phyloP scores from a whole-genome alignment of 2,888 invertebrate genomes.

The Plebejus melissa region DNA sequence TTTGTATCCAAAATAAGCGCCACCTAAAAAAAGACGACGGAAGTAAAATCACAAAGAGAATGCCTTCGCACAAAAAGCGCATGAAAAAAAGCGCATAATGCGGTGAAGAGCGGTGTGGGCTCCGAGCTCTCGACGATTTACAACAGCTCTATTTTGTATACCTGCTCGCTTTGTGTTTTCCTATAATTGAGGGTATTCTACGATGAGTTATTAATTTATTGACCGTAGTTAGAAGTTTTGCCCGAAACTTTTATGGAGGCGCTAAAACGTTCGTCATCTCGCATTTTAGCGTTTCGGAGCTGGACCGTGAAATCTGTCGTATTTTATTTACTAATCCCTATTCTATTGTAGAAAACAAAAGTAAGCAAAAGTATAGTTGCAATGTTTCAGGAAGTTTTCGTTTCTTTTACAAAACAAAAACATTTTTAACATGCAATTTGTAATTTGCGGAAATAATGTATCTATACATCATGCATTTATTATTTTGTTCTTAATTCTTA shows the following conservation, averaged over 20 bases:
- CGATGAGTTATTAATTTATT: conserved; percentile 79
- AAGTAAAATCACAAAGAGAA: conserved; percentile 74
- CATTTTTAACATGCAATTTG: too few relatives aligned
- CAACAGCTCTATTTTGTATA: conserved; percentile 78
- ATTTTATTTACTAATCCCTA: neutral
- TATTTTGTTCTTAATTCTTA: too few relatives aligned
- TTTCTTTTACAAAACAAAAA: neutral
- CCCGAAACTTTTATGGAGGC: conserved; percentile 69
- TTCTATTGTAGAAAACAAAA: neutral
- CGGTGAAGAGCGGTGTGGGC: conserved; percentile 61
- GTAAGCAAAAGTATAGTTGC: neutral
- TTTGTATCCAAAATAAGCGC: conserved; percentile 71
- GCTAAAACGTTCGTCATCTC: conserved; percentile 63
- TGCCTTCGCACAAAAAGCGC: conserved; percentile 67
- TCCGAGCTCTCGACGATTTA: conserved; percentile 73
- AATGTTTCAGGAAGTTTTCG: neutral
- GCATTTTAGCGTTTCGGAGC: conserved; percentile 10
- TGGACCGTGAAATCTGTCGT: neutral
- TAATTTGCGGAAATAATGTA: too few relatives aligned
- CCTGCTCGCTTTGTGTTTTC: conserved; percentile 69
- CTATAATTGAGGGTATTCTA: conserved; percentile 73
- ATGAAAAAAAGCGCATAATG: conserved; percentile 72
- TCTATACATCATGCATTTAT: too few relatives aligned
- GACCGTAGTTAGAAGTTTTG: conserved; percentile 55
- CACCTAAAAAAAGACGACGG: conserved; percentile 71